Percentiles rank a stretch among this genome's conserved stretches.
phyloP scores from a whole-genome alignment of 2,113 vertebrate species.

The Ctenodactylus gundi region DNA sequence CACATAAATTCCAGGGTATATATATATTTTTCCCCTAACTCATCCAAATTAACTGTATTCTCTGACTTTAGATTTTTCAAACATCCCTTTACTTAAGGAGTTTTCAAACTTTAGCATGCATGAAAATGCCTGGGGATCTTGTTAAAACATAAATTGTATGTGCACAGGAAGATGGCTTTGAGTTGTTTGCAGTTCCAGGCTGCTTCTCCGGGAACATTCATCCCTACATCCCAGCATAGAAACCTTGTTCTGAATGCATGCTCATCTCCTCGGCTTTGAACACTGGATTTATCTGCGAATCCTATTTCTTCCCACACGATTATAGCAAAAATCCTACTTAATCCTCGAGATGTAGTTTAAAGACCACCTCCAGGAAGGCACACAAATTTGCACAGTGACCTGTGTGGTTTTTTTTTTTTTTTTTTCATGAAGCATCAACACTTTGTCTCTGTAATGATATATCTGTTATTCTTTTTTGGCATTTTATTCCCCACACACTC shows the following conservation, averaged over 20 bases:
- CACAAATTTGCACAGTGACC: neutral
- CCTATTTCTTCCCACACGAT: neutral
- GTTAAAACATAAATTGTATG: slow-evolving; percentile 2
- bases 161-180: too few relatives aligned
- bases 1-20: neutral
- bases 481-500: neutral
- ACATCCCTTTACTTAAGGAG: neutral
- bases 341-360: neutral
- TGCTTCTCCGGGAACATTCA: neutral
- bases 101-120: neutral
- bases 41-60: neutral
- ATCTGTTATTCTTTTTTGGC: neutral
- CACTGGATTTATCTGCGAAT: neutral
- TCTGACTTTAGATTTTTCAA: slow-evolving; percentile 9
- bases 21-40: neutral
- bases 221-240: rapidly evolving
- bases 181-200: neutral
- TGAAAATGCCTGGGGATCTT: neutral
- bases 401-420: neutral
- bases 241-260: neutral
- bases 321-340: neutral
- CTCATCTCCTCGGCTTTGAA: neutral
- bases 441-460: neutral
- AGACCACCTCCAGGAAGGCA: neutral
- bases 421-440: neutral